Evolutionary conservation across 2,113 vertebrate species (phyloP), one percentile per base, ranked within the genome.

Genomic region (Nymphicus hollandicus): DNA sequence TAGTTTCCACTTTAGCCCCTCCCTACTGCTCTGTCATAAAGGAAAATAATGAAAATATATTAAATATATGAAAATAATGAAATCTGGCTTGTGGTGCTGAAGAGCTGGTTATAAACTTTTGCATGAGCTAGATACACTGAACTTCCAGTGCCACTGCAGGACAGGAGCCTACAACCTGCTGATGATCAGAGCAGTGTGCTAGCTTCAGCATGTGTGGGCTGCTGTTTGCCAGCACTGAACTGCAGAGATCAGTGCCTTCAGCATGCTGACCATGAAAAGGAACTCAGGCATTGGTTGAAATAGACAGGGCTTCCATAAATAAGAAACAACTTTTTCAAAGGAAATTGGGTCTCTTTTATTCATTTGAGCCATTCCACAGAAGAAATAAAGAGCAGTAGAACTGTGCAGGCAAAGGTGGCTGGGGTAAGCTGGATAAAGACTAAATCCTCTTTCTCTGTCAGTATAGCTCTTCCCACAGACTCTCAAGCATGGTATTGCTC

Each of bases 171-270:
- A 44, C 17, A 71, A 6, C 7, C 24, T 76, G 43, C 19, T 47
- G 23, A 25, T 43, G 72, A 8, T 17, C 35, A 33, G 68, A 77
- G 77, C 10, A 3, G 1, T 22, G 61, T 27, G 10, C 10, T 37
- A 64, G 31, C 27, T 58, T 43, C n/a, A 79, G n/a, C 31, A 23
- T 0, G 1, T 13, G 18, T 16, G 15, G 33, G 43, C 39, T 50
- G 29, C 47, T 60, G 1, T 29, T 43, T 33, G 39, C 47, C 39
- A 17, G 7, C 33, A 12, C 13, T 0, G 0, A 15, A 28, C 41
- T 5, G 15, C 29, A 25, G 44, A 81, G 10, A 52, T 15, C 6
- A 81, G 44, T 18, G 44, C 10, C 64, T 31, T 11, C 53, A 50
- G 63, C 56, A 33, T 1, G 1, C 7, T 28, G 39, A 4, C 18